Percentiles rank a stretch among this genome's conserved stretches.
Evolutionary conservation across 2,888 invertebrate genomes (phyloP).

Genomic region (Tipula lateralis): DNA sequence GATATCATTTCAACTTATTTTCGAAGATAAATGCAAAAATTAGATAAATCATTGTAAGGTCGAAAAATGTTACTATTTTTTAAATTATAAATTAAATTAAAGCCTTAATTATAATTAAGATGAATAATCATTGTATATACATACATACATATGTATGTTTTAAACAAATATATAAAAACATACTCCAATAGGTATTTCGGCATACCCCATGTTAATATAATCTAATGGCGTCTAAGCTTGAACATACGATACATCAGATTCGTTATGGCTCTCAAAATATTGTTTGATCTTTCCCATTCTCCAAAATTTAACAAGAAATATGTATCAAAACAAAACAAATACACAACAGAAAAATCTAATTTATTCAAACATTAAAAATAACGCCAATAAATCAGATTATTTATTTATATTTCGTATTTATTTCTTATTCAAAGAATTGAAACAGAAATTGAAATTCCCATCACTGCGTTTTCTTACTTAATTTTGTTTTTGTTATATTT

Average conservation of each 20-base stretch:
- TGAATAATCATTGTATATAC: too few species aligned
- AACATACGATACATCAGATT: neutral
- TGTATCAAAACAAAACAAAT: neutral
- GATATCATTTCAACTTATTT: too few species aligned
- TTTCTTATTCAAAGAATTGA: constrained; percentile 25
- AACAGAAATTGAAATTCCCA: constrained; percentile 28
- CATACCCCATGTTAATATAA: too few species aligned
- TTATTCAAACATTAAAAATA: constrained; percentile 27
- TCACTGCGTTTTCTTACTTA: neutral
- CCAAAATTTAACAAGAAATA: neutral
- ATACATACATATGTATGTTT: too few species aligned
- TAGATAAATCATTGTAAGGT: too few species aligned
- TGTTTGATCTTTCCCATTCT: neutral
- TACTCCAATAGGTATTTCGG: too few species aligned
- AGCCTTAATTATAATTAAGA: too few species aligned
- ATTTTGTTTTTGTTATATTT: neutral
- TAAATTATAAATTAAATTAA: too few species aligned
- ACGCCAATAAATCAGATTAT: constrained; percentile 28
- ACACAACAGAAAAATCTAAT: neutral
- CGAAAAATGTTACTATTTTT: too few species aligned
- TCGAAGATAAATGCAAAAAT: too few species aligned
- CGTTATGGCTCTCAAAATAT: neutral
- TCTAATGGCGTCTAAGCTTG: neutral
- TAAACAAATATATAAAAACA: too few species aligned
- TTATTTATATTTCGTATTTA: constrained; percentile 25